Conservation (phyloP, 1,140 invertebrate species). For the Chironomus tepperi region DNA sequence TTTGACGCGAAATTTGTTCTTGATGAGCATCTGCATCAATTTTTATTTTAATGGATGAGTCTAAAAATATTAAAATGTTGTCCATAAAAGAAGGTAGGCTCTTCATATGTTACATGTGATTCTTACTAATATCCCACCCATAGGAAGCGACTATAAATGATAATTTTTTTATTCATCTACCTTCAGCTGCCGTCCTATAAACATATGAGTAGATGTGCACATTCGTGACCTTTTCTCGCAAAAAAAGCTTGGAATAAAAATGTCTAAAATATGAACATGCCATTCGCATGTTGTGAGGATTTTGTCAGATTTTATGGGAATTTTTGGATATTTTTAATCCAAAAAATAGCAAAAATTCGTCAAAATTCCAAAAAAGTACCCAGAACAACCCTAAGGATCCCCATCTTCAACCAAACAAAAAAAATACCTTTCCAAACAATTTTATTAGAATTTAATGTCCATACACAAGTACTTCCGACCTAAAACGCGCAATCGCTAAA, state of each 20-base stretch:
- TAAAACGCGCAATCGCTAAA: not conserved
- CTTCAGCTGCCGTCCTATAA: not conserved
- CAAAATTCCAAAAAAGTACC: no score
- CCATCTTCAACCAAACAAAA: no score
- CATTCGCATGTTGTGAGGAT: no score
- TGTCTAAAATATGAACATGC: no score
- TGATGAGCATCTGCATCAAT: slow-evolving; percentile 6
- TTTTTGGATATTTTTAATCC: no score
- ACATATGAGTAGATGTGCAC: not conserved
- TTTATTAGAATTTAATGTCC: not conserved
- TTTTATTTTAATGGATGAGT: not conserved
- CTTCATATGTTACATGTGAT: no score
- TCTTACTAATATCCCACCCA: not conserved
- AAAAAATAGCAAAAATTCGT: no score
- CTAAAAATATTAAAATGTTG: not conserved
- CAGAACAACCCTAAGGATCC: no score
- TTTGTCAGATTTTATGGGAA: no score
- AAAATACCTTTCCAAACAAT: not conserved
- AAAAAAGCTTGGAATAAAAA: not conserved
- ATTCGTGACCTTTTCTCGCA: not conserved
- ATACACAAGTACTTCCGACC: not conserved
- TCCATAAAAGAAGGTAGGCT: no score
- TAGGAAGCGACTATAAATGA: not conserved
- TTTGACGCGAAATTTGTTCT: not conserved
- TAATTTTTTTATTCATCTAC: not conserved